Percentiles rank a stretch among this genome's conserved stretches.
Evolutionary conservation across 2,113 vertebrate species (phyloP).

Genomic region (Mustela lutreola): DNA sequence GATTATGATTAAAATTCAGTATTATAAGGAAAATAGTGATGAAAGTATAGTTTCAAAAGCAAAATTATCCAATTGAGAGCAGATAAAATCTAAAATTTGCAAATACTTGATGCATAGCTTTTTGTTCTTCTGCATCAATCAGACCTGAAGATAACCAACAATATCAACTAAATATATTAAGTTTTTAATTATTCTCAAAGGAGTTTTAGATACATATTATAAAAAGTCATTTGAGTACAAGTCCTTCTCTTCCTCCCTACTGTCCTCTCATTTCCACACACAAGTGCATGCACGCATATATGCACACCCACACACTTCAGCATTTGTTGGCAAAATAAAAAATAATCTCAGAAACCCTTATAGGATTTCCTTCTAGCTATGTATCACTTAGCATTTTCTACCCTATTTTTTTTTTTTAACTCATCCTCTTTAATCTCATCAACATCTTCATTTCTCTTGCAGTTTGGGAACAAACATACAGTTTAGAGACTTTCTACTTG

Average conservation of each 20-base stretch:
- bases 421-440: neutral
- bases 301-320: neutral
- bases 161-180: neutral
- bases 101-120: neutral
- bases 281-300: neutral
- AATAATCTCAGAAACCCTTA: neutral
- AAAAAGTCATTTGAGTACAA: neutral
- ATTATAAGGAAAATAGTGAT: neutral
- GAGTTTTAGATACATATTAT: neutral
- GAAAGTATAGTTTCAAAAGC: neutral
- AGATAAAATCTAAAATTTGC: neutral
- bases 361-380: neutral
- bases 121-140: neutral
- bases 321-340: neutral
- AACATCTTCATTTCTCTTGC: neutral
- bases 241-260: neutral
- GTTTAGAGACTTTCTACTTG: neutral
- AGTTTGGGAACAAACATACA: neutral
- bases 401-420: neutral
- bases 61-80: neutral
- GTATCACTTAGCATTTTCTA: no score
- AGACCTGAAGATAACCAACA: neutral
- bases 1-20: neutral
- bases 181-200: neutral
- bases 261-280: neutral